These are phyloP conservation scores for Cybosia mesomella DNA, from an alignment of 2,888 invertebrate genomes.

Conservation along the genomic window DNA sequence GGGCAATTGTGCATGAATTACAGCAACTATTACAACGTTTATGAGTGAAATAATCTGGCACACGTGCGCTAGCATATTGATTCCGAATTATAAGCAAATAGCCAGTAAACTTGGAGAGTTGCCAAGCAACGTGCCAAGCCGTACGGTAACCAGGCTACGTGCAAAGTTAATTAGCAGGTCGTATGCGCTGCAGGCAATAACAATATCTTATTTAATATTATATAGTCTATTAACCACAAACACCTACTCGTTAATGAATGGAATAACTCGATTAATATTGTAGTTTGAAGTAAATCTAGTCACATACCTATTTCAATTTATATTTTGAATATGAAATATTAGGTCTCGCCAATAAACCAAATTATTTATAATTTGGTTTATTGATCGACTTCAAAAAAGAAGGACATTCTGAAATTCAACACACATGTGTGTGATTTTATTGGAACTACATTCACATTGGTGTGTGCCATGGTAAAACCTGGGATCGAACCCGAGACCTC, in stretches of 20 bases:
- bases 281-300: slow-evolving; percentile 36
- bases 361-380: no score
- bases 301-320: not conserved
- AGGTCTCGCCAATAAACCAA: no score
- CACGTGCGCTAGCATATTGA: slow-evolving; percentile 84
- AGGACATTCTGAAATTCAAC: no score
- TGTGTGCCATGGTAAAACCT: no score
- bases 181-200: slow-evolving; percentile 41
- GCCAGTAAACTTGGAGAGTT: slow-evolving; percentile 70
- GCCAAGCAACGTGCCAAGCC: slow-evolving; percentile 74
- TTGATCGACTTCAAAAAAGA: no score
- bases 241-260: slow-evolving; percentile 43
- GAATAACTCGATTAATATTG: slow-evolving; percentile 39
- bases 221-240: slow-evolving; percentile 39
- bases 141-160: slow-evolving; percentile 62
- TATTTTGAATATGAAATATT: not conserved
- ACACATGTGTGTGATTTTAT: no score
- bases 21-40: slow-evolving; percentile 68
- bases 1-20: slow-evolving; percentile 72
- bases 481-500: no score
- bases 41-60: slow-evolving; percentile 62
- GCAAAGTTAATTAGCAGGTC: slow-evolving; percentile 50
- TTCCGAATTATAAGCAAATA: slow-evolving; percentile 85
- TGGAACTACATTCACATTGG: no score
- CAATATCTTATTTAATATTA: slow-evolving; percentile 49